Evolutionary conservation across 2,888 invertebrate species (phyloP).

Genomic region (Mesorhabditis belari): DNA sequence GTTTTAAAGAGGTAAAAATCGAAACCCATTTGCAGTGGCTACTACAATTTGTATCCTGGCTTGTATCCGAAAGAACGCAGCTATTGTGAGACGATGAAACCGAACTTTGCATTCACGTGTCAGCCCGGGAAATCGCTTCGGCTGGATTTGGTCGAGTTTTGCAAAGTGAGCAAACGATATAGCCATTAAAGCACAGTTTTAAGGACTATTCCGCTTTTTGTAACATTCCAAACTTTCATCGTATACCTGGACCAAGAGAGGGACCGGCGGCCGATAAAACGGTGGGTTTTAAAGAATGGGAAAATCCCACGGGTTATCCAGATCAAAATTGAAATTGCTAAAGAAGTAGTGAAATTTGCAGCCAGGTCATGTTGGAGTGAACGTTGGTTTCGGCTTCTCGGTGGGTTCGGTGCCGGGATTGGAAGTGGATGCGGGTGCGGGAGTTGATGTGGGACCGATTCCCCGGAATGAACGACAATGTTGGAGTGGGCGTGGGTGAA

Average conservation of each 20-base stretch:
- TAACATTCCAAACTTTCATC: constrained; percentile 36
- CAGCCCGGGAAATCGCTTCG: constrained; percentile 42
- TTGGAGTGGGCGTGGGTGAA: constrained; percentile 37
- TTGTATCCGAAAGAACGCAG: constrained; percentile 21
- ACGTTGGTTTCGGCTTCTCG: constrained; percentile 36
- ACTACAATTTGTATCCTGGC: constrained; percentile 24
- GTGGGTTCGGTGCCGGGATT: constrained; percentile 39
- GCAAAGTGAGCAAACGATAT: constrained; percentile 22
- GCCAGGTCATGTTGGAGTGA: constrained; percentile 34
- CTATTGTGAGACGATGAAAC: constrained; percentile 35
- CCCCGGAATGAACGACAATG: constrained; percentile 39
- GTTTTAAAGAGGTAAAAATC: neutral
- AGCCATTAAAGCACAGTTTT: constrained; percentile 2
- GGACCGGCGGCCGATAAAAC: constrained; percentile 27
- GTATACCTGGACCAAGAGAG: constrained; percentile 38
- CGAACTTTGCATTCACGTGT: constrained; percentile 40
- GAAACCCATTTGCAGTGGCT: neutral
- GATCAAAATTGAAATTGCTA: too few species aligned
- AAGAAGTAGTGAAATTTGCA: neutral
- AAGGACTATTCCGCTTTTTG: constrained; percentile 42
- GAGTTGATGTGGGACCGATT: constrained; percentile 44
- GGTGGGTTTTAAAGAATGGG: neutral
- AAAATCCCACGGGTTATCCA: too few species aligned
- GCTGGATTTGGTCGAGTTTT: constrained; percentile 43
- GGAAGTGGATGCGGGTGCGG: constrained; percentile 38